These are phyloP conservation scores for Imbricaverruca yamaguchii DNA, from an alignment of 2,888 invertebrate species.

Conservation along the genomic window DNA sequence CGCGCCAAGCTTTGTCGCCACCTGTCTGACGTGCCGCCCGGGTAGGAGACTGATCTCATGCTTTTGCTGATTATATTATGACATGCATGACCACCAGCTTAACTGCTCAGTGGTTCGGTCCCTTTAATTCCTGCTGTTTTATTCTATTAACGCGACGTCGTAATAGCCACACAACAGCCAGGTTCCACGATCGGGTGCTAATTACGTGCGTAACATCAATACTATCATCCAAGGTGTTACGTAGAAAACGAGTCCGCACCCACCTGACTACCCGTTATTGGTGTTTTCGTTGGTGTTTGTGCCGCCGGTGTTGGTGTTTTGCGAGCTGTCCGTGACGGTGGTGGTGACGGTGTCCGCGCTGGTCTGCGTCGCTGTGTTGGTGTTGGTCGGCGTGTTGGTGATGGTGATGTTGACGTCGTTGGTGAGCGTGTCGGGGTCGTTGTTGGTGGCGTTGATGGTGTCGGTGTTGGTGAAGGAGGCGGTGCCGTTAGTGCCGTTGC, in stretches of 20 bases:
- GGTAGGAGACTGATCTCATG: too few relatives aligned
- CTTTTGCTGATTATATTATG: too few relatives aligned
- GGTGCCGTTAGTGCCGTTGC: neutral
- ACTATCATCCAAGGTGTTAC: neutral
- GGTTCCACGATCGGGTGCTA: too few relatives aligned
- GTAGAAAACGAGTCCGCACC: neutral
- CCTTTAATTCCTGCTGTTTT: too few relatives aligned
- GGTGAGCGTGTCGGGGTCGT: neutral
- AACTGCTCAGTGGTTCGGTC: too few relatives aligned
- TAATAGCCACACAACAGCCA: too few relatives aligned
- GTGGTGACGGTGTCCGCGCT: conserved; percentile 39
- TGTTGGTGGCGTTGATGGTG: neutral
- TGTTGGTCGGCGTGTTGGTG: neutral
- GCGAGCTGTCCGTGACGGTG: conserved; percentile 24
- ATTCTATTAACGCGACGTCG: too few relatives aligned
- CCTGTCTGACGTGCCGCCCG: too few relatives aligned
- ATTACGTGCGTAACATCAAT: too few relatives aligned
- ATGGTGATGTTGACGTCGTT: neutral
- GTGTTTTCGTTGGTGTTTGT: conserved; percentile 6
- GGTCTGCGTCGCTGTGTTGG: conserved; percentile 46
- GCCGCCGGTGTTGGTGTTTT: conserved; percentile 33
- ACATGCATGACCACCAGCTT: too few relatives aligned
- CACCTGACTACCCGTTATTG: neutral
- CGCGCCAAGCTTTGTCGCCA: too few relatives aligned
- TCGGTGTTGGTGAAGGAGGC: neutral